Evolutionary conservation across 2,888 invertebrate species (phyloP), one percentile per base, ranked within the genome.

Genomic region (Pachliopta kotzebuea): DNA sequence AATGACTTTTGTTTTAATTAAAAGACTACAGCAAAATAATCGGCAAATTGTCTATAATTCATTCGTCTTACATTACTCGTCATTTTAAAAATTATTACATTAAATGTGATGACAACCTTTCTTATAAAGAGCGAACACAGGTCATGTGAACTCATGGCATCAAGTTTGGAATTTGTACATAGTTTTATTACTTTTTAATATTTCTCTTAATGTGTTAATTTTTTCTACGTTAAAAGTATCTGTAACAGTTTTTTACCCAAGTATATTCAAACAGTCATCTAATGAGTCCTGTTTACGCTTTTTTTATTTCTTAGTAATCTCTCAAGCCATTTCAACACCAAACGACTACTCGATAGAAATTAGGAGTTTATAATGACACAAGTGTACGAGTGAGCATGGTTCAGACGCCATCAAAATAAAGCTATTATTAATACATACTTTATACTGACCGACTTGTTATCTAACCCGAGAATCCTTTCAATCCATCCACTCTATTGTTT

Each of bases 401-500:
- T 78, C 75, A 67, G 65, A 70, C 60, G 69, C 69, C 69, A 78
- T 80, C 78, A 79, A 80, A 80, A 84, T 81, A 79, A 79, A 85
- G 82, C 85, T 84, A 89, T 90, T 90, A 90, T 90, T 90, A 90
- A 88, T 86, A 89, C 80, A 83, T 83, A 86, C 81, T 79, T 84
- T 84, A 85, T 83, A 81, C 78, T 76, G 83, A 80, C 78, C 75
- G 69, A 69, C 79, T 83, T 74, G 79, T 88, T 91, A 90, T 90
- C 90, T 85, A 77, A 80, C 82, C 71, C 77, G 71, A 73, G 86
- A 86, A 90, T 89, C 90, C 91, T 89, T 90, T 90, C 89, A 85
- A 89, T 88, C 87, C 84, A 83, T 86, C 86, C 84, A 80, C 84
- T 84, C 89, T 86, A 90, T 91, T 91, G 91, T 91, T 91, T 91